Conservation (phyloP, 2,797 vertebrate species). For the Mallotus villosus region DNA sequence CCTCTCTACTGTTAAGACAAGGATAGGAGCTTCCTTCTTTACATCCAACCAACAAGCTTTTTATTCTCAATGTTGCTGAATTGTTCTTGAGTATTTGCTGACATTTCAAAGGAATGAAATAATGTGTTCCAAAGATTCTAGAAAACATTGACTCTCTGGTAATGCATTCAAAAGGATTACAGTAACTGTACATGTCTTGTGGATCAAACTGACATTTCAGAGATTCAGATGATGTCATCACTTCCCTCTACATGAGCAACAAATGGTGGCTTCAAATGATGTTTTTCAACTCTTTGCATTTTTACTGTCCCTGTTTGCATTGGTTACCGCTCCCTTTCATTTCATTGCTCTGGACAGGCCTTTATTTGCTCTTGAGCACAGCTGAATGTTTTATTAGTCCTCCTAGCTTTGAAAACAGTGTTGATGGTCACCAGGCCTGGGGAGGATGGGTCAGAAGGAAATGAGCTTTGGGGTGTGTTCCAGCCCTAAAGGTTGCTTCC, state of each 20-base stretch:
- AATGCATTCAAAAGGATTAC: background rate
- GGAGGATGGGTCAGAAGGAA: constrained; percentile 2
- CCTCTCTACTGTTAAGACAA: background rate
- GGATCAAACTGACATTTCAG: background rate
- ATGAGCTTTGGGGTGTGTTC: background rate
- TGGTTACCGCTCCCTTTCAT: background rate
- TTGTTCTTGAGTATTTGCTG: too few relatives aligned
- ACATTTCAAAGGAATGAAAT: background rate
- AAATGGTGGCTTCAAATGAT: background rate
- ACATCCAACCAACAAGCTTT: background rate
- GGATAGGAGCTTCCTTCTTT: background rate
- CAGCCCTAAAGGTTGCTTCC: background rate
- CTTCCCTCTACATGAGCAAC: background rate
- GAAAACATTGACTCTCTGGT: background rate
- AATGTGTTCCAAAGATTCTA: background rate
- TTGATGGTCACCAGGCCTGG: constrained; percentile 22
- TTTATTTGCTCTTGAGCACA: background rate
- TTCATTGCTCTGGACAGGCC: background rate
- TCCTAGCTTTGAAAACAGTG: constrained; percentile 5
- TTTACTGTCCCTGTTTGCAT: background rate
- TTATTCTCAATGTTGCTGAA: too few relatives aligned
- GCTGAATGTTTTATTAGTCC: constrained; percentile 13
- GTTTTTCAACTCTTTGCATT: background rate
- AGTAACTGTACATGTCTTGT: background rate
- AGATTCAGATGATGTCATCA: background rate